Percentiles rank a stretch among this genome's conserved stretches.
These are phyloP conservation scores for Drosophila austrosaltans DNA, from an alignment of 2,888 invertebrate genomes.

Conservation along the genomic window DNA sequence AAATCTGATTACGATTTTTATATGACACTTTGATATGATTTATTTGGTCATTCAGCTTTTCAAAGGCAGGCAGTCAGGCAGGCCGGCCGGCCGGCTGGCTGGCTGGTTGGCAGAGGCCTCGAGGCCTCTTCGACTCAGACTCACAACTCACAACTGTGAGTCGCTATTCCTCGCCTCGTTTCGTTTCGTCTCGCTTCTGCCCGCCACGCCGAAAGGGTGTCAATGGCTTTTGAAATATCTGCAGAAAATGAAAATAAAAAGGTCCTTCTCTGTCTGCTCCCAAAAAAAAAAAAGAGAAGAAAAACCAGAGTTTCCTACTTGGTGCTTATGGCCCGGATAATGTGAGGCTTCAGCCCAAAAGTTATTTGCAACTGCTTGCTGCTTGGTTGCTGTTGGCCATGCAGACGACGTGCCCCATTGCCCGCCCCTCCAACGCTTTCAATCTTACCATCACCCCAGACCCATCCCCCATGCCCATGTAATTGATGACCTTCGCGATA, in stretches of 20 bases:
- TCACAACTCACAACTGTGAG: conserved; percentile 12
- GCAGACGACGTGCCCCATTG: conserved; percentile 52
- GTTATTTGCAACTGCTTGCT: conserved; percentile 73
- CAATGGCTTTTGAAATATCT: conserved; percentile 80
- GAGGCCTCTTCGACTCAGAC: conserved; percentile 15
- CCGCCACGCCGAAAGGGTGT: conserved; percentile 74
- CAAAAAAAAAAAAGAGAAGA: conserved; percentile 12
- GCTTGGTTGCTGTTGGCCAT: conserved; percentile 47
- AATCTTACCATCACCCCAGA: conserved; percentile 38
- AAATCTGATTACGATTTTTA: conserved; percentile 84
- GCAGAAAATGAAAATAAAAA: conserved; percentile 54
- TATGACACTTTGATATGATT: conserved; percentile 83
- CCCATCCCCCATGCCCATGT: conserved; percentile 35
- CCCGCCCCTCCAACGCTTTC: not conserved
- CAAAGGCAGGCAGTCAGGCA: conserved; percentile 72
- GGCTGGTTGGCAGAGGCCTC: conserved; percentile 32
- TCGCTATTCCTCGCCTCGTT: conserved; percentile 8
- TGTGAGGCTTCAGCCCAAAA: conserved; percentile 68
- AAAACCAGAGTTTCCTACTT: conserved; percentile 67
- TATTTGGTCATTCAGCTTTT: conserved; percentile 81
- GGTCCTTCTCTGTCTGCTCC: conserved; percentile 34
- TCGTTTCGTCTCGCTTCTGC: conserved; percentile 10
- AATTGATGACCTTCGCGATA: conserved; percentile 78
- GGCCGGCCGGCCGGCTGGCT: conserved; percentile 23
- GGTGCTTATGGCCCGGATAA: conserved; percentile 73